These are phyloP conservation scores for Styela clava DNA, from an alignment of 23 tunicate species.

Conservation along the genomic window DNA sequence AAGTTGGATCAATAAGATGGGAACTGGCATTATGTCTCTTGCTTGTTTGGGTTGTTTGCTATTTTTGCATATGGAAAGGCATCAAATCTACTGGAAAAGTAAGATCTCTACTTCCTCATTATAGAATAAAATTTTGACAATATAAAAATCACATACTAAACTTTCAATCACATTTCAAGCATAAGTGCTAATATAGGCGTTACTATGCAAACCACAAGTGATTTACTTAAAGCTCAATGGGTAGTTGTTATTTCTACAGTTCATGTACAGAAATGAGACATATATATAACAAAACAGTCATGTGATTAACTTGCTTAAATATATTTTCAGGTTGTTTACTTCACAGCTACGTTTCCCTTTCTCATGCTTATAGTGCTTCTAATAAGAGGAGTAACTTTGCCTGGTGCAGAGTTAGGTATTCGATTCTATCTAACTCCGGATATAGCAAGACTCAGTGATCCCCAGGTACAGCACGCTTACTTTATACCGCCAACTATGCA, in stretches of 20 bases:
- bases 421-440: conserved; percentile 34
- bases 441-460: conserved; percentile 24
- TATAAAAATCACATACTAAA: too few relatives aligned
- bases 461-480: too few relatives aligned
- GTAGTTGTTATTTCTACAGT: too few relatives aligned
- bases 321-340: conserved; percentile 31
- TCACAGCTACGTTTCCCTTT: conserved; percentile 41
- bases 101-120: too few relatives aligned
- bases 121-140: too few relatives aligned
- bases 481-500: too few relatives aligned
- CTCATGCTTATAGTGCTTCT: conserved; percentile 36
- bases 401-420: conserved; percentile 28
- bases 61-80: conserved; percentile 47
- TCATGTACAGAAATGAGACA: too few relatives aligned
- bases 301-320: not conserved
- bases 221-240: too few relatives aligned
- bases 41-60: conserved; percentile 29
- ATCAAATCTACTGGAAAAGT: conserved; percentile 44
- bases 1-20: conserved; percentile 33
- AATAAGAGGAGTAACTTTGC: conserved; percentile 42
- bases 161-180: too few relatives aligned
- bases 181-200: too few relatives aligned
- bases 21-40: conserved; percentile 26
- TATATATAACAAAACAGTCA: too few relatives aligned
- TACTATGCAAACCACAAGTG: too few relatives aligned